Base-by-base conservation (phyloP, 1,140 invertebrate species). In the Schlechtendalia chinensis region DNA sequence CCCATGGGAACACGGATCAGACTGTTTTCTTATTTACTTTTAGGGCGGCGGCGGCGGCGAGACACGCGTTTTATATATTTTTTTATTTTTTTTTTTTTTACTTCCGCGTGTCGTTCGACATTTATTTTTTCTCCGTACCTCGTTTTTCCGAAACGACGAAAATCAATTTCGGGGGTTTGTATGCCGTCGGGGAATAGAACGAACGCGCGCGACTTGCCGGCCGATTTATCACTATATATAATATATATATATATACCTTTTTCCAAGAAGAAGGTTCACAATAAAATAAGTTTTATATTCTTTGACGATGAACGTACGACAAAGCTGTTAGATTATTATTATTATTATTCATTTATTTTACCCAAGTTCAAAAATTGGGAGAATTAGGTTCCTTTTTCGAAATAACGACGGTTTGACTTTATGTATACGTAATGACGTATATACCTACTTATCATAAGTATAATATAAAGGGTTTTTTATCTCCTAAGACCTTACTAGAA, bases 141-240 rank as follows among this genome's bases (percentile, higher is more conserved):
- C 54, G 71, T 58, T 24, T 72, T 54, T 50, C 22, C 69, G 54
- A 75, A 79, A 79, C 74, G 74, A 79, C 74, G 54, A 79, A 79
- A 79, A 79, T 79, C 74, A 79, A 79, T 79, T 79, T 79, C 74
- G 32, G 74, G 32, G 74, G 74, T 79, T 61, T 61, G 74, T 61
- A 16, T 11, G 74, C n/a, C 74, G 56, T 61, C 56, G 56, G 74
- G 74, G 74, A 61, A 61, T 61, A 59, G 16, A 79, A 24, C 22
- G 17, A 45, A 63, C 14, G 16, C n/a, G 53, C 24, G 47, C 47
- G 16, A 29, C 69, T 24, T 47, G 69, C 58, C n/a, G 22, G 22
- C 16, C 74, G 58, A 79, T 79, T 79, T 79, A 79, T 79, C 74
- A 79, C 74, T 61, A 10, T 75, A 77, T 39, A 39, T 39, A 39